phyloP scores from a whole-genome alignment of 64 coral and sea anemone genomes.

The Montipora sp. region DNA sequence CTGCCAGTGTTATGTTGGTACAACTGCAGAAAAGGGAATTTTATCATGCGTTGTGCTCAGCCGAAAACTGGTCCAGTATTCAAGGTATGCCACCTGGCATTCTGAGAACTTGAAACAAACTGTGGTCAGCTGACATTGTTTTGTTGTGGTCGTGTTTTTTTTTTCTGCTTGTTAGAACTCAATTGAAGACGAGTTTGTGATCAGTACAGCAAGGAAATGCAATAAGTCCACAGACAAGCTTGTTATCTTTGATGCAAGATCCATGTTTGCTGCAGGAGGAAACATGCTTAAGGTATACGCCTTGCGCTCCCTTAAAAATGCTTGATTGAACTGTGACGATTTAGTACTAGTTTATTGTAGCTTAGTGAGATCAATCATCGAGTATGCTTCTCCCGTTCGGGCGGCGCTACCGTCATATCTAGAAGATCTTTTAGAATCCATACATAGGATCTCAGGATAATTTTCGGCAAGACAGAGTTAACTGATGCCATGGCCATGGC shows the following conservation, averaged over 20 bases:
- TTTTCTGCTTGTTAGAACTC: slow-evolving; percentile 53
- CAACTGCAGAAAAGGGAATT: slow-evolving; percentile 88
- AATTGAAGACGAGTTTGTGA: slow-evolving; percentile 81
- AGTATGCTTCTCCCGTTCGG: no score
- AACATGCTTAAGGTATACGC: slow-evolving; percentile 81
- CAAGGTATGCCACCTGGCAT: slow-evolving; percentile 48
- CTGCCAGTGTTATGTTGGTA: slow-evolving; percentile 92
- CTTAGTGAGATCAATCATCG: no score
- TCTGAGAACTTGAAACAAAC: background rate
- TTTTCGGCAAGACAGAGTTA: no score
- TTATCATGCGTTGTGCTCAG: slow-evolving; percentile 97
- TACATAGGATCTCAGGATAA: no score
- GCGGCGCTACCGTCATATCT: no score
- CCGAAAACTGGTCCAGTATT: slow-evolving; percentile 87
- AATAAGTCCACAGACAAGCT: slow-evolving; percentile 74
- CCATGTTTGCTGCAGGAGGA: slow-evolving; percentile 85
- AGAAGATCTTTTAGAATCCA: no score
- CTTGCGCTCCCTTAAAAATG: no score
- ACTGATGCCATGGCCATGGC: no score
- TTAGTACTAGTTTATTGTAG: no score
- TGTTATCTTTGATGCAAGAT: slow-evolving; percentile 94
- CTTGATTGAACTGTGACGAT: no score
- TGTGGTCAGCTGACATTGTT: background rate
- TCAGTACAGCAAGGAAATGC: slow-evolving; percentile 73
- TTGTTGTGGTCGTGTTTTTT: background rate